Evolutionary conservation across 2,888 invertebrate genomes (phyloP), one percentile per base, ranked within the genome.

Genomic region (Rutpela maculata): DNA sequence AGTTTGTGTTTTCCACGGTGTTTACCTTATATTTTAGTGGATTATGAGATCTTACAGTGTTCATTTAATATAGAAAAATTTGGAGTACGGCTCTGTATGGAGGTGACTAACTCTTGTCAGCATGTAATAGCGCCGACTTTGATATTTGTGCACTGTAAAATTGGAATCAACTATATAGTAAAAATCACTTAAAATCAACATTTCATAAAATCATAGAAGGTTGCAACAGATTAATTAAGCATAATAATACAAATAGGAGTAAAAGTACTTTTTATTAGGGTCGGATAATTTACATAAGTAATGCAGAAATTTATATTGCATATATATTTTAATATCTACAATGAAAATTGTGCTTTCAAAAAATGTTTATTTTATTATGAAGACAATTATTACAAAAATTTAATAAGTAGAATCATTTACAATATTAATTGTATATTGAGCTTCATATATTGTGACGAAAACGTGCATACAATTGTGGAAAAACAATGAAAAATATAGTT

Each of bases 361-460:
- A 72, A 72, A 17, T 62, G 55, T 72, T 63, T 72, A 63, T 72
- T 63, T 71, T 18, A 63, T 63, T 72, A 70, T 43, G 59, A 43
- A 70, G 60, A 72, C 63, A 63, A 71, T 66, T 79, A 57, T 77
- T 79, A 79, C 70, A 74, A 71, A 79, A 68, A 60, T 79, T 72
- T 22, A 80, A 63, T 72, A 77, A 62, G 60, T 75, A 70, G 55
- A 59, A 68, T 72, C 65, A 76, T 76, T 70, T 74, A 77, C 78
- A 68, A 75, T 74, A 76, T 69, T 75, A 77, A 78, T 75, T 75
- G 77, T 75, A 69, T 75, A 81, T 83, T 83, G 83, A 83, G 83
- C 83, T 81, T 81, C 78, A 67, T 80, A 81, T 76, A 73, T 75
- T 81, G 78, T 79, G 76, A 78, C 73, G 72, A 71, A 71, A 78